phyloP scores from a whole-genome alignment of 2,113 vertebrate genomes.

The Lichenostomus cassidix region DNA sequence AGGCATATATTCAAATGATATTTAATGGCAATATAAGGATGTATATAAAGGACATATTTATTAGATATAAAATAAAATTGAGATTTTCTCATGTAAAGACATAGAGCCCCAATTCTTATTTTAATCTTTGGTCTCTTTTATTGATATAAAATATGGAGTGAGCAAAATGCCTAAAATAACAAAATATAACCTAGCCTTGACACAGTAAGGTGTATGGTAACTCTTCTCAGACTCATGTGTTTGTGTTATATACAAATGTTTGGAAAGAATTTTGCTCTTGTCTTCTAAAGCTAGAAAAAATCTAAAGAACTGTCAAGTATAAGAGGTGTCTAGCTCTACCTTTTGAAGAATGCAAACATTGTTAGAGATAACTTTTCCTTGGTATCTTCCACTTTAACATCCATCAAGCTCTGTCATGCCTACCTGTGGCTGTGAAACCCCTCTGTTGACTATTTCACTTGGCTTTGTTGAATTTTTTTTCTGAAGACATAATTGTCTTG shows the following conservation, averaged over 20 bases:
- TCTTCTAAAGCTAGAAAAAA: not conserved
- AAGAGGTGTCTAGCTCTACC: not conserved
- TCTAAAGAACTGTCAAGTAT: not conserved
- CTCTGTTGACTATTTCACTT: not conserved
- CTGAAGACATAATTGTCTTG: not conserved
- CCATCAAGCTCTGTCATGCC: not conserved
- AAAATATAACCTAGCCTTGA: not conserved
- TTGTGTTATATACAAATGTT: not conserved
- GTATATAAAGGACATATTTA: not conserved
- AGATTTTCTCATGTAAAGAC: not conserved
- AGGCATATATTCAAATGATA: not conserved
- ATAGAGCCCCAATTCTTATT: not conserved
- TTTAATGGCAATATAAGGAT: not conserved
- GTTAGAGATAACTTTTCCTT: not conserved
- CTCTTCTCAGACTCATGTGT: not conserved
- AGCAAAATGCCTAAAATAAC: not conserved
- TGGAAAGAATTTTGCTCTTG: not conserved
- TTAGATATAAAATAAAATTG: not conserved
- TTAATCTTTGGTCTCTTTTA: not conserved
- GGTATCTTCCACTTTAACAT: not conserved
- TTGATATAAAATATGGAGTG: not conserved
- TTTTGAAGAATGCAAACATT: not conserved
- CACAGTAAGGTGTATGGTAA: rapidly evolving
- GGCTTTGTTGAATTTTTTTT: not conserved
- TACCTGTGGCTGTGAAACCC: not conserved